A percentile compares a stretch with the other conserved stretches of the same genome.
phyloP scores from a whole-genome alignment of 2,113 vertebrate genomes.

The Laticauda laticaudata region DNA sequence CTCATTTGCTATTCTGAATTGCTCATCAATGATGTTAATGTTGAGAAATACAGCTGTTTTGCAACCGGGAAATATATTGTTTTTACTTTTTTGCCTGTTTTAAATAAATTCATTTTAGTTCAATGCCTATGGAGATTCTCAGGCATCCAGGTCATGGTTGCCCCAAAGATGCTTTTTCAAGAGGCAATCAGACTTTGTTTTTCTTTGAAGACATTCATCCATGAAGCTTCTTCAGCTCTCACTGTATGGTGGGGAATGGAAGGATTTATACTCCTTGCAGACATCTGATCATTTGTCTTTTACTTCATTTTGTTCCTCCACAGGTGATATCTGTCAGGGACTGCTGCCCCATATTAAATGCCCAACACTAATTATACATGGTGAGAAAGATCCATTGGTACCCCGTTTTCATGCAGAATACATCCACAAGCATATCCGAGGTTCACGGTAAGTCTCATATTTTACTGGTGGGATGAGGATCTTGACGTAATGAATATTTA shows the following conservation, averaged over 20 bases:
- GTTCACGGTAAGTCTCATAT: slow-evolving; percentile 76
- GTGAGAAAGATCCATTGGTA: slow-evolving; percentile 86
- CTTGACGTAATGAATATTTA: background rate
- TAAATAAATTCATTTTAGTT: background rate
- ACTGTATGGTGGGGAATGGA: too few species aligned
- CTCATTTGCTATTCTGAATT: background rate
- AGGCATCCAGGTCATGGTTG: too few species aligned
- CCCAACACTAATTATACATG: slow-evolving; percentile 87
- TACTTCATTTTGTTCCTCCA: background rate
- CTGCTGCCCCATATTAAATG: slow-evolving; percentile 79
- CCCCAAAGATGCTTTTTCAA: too few species aligned
- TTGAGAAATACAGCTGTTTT: background rate
- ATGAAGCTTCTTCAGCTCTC: too few species aligned
- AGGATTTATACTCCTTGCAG: too few species aligned
- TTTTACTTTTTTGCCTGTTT: background rate
- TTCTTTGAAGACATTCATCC: too few species aligned
- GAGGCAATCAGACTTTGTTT: too few species aligned
- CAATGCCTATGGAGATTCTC: too few species aligned
- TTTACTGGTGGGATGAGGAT: background rate
- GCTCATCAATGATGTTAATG: background rate
- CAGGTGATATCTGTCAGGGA: slow-evolving; percentile 86
- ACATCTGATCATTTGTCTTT: background rate
- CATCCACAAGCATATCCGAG: slow-evolving; percentile 78
- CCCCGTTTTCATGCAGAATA: slow-evolving; percentile 80
- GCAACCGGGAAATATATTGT: background rate